A percentile compares a stretch with the other conserved stretches of the same genome.
phyloP scores from a whole-genome alignment of 1,140 invertebrate species.

The Mactra quadrangularis region DNA sequence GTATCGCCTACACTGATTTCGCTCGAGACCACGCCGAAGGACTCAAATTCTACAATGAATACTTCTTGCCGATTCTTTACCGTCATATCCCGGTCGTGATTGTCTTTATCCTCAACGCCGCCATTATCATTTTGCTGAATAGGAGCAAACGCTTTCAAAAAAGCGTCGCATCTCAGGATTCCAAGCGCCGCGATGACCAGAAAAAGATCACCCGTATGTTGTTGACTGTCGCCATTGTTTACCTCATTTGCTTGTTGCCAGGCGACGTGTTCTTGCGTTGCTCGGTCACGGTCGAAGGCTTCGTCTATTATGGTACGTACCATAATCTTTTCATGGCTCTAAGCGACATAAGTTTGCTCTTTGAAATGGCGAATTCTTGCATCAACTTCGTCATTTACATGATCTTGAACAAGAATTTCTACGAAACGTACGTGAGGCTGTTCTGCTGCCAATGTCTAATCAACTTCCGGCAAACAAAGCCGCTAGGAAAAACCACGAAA shows the following conservation, averaged over 20 bases:
- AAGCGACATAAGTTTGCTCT: conserved; percentile 35
- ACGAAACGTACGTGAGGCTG: background rate
- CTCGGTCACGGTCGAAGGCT: conserved; percentile 9
- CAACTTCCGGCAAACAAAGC: no score
- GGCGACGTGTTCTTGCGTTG: conserved; percentile 13
- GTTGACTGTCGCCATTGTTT: conserved; percentile 39
- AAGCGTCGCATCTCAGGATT: conserved; percentile 13
- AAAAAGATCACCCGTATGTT: conserved; percentile 51
- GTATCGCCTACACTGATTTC: conserved; percentile 19
- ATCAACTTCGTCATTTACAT: conserved; percentile 62
- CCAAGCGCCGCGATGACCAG: conserved; percentile 4
- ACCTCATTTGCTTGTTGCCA: conserved; percentile 55
- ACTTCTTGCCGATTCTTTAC: conserved; percentile 38
- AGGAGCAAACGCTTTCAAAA: conserved; percentile 43
- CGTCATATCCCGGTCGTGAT: conserved; percentile 46
- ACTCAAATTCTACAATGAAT: conserved; percentile 37
- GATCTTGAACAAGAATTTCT: conserved; percentile 56
- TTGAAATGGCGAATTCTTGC: conserved; percentile 47
- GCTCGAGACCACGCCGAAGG: conserved; percentile 5
- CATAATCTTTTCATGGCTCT: conserved; percentile 37
- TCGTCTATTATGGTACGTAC: conserved; percentile 33
- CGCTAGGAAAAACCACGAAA: background rate
- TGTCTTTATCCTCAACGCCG: conserved; percentile 39
- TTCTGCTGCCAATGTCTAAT: background rate
- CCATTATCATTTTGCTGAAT: conserved; percentile 20